Evolutionary conservation across 2,888 invertebrate genomes (phyloP).

Genomic region (Drosophila limbata): DNA sequence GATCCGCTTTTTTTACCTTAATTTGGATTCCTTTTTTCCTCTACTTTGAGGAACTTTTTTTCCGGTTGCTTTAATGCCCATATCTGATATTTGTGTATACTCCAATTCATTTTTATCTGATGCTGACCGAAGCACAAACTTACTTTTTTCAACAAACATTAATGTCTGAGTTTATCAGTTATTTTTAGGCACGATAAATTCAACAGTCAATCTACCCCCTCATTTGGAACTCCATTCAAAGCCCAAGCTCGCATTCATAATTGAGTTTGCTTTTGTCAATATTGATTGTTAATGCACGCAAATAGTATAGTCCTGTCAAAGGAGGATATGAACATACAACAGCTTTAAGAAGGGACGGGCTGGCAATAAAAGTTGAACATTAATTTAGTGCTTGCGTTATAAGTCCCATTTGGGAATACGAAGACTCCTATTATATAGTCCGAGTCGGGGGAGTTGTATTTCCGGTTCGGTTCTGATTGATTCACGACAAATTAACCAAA

Average conservation of each 20-base stretch:
- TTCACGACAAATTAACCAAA: conserved; percentile 32
- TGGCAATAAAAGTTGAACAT: conserved; percentile 42
- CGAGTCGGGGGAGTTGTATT: conserved; percentile 17
- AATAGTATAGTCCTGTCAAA: conserved; percentile 41
- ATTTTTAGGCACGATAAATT: conserved; percentile 12
- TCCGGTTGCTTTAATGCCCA: no score
- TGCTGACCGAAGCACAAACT: background rate
- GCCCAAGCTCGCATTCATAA: conserved; percentile 28
- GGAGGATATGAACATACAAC: conserved; percentile 9
- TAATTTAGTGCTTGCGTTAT: conserved; percentile 38
- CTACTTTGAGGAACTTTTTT: no score
- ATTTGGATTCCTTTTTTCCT: no score
- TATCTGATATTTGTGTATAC: background rate
- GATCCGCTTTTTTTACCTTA: no score
- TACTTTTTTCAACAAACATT: background rate
- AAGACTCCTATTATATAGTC: conserved; percentile 16
- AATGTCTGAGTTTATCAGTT: conserved; percentile 22
- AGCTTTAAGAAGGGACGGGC: conserved; percentile 27
- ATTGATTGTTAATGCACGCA: conserved; percentile 77
- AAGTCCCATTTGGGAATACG: conserved; percentile 40
- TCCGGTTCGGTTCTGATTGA: conserved; percentile 48
- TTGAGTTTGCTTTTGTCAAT: conserved; percentile 56
- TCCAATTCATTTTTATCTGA: background rate
- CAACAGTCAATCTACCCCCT: conserved; percentile 1
- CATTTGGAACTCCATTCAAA: background rate